A percentile compares a stretch with the other conserved stretches of the same genome.
Evolutionary conservation across 2,113 vertebrate species (phyloP).

Genomic region (Lethenteron camtschaticum): DNA sequence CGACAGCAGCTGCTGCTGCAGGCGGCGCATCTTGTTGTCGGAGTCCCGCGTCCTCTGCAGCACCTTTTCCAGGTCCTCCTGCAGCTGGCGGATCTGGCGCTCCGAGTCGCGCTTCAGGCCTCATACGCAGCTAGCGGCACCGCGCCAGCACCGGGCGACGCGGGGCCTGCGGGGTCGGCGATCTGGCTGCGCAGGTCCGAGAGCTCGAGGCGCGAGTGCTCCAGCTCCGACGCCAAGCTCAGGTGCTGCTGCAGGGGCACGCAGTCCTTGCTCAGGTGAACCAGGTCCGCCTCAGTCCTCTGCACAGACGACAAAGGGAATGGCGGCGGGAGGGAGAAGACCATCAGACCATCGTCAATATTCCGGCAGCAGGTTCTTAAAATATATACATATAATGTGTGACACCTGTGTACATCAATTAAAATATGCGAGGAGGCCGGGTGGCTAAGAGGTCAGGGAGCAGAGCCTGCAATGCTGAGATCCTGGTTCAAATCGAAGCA

Average conservation of each 20-base stretch:
- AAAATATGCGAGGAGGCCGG: too few relatives aligned
- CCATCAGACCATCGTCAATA: too few relatives aligned
- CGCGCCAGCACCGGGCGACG: too few relatives aligned
- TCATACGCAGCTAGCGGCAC: conserved; percentile 25
- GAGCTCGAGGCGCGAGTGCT: background rate
- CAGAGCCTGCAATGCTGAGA: too few relatives aligned
- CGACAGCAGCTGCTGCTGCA: conserved; percentile 74
- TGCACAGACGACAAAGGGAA: background rate
- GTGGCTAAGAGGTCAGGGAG: too few relatives aligned
- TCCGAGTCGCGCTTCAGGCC: conserved; percentile 49
- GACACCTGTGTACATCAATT: too few relatives aligned
- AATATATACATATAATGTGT: too few relatives aligned
- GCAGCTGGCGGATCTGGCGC: conserved; percentile 55
- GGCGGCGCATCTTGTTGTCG: conserved; percentile 78
- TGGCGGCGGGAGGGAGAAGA: too few relatives aligned
- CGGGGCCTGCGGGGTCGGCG: background rate
- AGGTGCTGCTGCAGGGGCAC: conserved; percentile 5
- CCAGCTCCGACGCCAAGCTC: conserved; percentile 4
- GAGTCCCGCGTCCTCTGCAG: conserved; percentile 97
- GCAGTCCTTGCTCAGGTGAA: background rate
- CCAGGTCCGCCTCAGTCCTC: conserved; percentile 3
- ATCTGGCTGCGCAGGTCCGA: background rate
- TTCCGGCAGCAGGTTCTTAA: too few relatives aligned
- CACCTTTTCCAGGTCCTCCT: conserved; percentile 70
- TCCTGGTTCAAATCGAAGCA: too few relatives aligned